Conservation (phyloP, 1,140 invertebrate genomes). For the Doryteuthis pealeii region DNA sequence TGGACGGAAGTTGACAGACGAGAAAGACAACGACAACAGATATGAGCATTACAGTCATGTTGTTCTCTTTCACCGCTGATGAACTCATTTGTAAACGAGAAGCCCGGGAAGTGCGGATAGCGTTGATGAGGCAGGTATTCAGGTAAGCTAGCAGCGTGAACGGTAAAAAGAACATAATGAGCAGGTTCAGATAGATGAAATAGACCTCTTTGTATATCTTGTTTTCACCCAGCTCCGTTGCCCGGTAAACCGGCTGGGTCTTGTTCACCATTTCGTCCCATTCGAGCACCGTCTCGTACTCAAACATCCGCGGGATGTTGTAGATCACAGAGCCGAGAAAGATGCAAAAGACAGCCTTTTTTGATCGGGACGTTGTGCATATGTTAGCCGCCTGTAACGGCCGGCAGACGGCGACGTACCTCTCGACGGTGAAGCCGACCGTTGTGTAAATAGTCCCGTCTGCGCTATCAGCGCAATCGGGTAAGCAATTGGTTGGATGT, state of each 20-base stretch:
- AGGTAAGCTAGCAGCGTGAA: slow-evolving; percentile 70
- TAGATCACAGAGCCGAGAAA: slow-evolving; percentile 68
- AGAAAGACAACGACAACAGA: slow-evolving; percentile 76
- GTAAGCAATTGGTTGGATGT: slow-evolving; percentile 64
- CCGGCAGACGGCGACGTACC: slow-evolving; percentile 77
- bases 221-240: slow-evolving; percentile 58
- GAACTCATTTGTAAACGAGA: slow-evolving; percentile 46
- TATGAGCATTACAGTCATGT: slow-evolving; percentile 73
- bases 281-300: slow-evolving; percentile 60
- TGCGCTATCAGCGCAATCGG: slow-evolving; percentile 71
- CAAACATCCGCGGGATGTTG: slow-evolving; percentile 72
- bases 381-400: slow-evolving; percentile 78
- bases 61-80: slow-evolving; percentile 68
- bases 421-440: slow-evolving; percentile 76
- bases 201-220: slow-evolving; percentile 68
- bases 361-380: slow-evolving; percentile 68
- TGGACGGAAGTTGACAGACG: slow-evolving; percentile 71
- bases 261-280: slow-evolving; percentile 30
- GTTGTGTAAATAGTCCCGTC: slow-evolving; percentile 84
- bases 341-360: slow-evolving; percentile 67
- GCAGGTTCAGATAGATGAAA: slow-evolving; percentile 69
- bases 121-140: slow-evolving; percentile 72
- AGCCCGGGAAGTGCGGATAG: slow-evolving; percentile 68
- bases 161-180: slow-evolving; percentile 70
- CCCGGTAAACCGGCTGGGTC: neutral